Evolutionary conservation across 2,113 vertebrate genomes (phyloP), one percentile per base, ranked within the genome.

Genomic region (Oryzias celebensis): DNA sequence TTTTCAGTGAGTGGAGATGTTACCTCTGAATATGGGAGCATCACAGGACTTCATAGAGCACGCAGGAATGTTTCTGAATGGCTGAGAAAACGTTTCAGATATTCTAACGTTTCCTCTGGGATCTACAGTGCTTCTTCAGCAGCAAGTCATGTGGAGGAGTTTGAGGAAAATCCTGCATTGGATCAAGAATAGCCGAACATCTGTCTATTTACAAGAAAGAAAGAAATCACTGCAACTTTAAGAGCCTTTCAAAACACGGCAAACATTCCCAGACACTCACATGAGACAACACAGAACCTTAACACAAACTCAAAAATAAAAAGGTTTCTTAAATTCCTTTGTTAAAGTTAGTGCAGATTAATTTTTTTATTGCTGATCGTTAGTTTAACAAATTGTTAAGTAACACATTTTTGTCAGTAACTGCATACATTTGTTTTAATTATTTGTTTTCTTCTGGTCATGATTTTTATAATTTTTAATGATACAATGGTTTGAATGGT

Each of bases 71-170:
- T 71, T 8, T 10, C 47, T 58, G 24, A 63, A 5, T 71, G 68
- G 68, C 20, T 71, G 59, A 71, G 3, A 28, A 52, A 5, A 18
- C 56, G 2, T 24, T 26, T 44, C 0, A 44, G 26, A 46, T 3
- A 44, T 0, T 46, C 59, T 26, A 41, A 63, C 0, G 15, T 17
- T 47, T 51, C 46, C 52, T 71, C 68, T 0, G 53, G 47, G 41
- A 63, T 57, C 1, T 1, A 41, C 53, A 70, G 52, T 36, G 44
- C 56, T 42, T 56, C 23, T 0, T 14, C 24, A 12, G 57, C 23
- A 57, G 10, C 4, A n/a, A 23, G 14, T 14, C 43, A 45, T 7
- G 18, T 41, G 47, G 52, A 57, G 42, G 18, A 7, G 3, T 3
- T 49, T 1, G 41, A 59, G n/a, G 47, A 63, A 58, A 13, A 5